phyloP scores from a whole-genome alignment of 1,140 invertebrate species.

The Laodelphax striatellus region DNA sequence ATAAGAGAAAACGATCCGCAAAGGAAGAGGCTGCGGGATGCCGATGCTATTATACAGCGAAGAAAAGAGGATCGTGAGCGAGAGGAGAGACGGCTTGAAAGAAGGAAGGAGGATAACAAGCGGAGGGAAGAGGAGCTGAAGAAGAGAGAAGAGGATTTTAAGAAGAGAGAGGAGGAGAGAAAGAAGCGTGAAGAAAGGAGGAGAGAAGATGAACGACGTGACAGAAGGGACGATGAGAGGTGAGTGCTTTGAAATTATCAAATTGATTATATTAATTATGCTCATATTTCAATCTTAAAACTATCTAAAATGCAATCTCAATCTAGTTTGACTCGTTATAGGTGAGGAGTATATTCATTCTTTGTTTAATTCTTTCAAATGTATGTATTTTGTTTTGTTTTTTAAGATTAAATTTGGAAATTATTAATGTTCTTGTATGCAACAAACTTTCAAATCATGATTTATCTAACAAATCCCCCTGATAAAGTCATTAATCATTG shows the following conservation, averaged over 20 bases:
- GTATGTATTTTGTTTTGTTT: too few relatives aligned
- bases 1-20: background rate
- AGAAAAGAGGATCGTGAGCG: slow-evolving; percentile 5
- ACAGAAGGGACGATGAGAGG: slow-evolving; percentile 10
- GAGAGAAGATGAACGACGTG: background rate
- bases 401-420: too few relatives aligned
- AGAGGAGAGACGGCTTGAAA: background rate
- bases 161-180: background rate
- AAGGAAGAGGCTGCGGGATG: background rate
- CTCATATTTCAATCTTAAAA: background rate
- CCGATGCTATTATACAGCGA: background rate
- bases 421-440: too few relatives aligned
- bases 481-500: too few relatives aligned
- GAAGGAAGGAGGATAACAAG: background rate
- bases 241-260: background rate
- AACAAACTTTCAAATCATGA: too few relatives aligned
- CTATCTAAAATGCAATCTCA: too few relatives aligned
- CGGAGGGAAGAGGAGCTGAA: background rate
- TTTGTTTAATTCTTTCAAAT: too few relatives aligned
- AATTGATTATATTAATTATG: background rate
- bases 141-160: background rate
- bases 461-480: too few relatives aligned
- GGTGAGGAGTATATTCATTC: too few relatives aligned
- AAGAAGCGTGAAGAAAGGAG: background rate
- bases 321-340: too few relatives aligned